A percentile compares a stretch with the other conserved stretches of the same genome.
Evolutionary conservation across 2,797 vertebrate genomes (phyloP).

Genomic region (Eupleurogrammus muticus): DNA sequence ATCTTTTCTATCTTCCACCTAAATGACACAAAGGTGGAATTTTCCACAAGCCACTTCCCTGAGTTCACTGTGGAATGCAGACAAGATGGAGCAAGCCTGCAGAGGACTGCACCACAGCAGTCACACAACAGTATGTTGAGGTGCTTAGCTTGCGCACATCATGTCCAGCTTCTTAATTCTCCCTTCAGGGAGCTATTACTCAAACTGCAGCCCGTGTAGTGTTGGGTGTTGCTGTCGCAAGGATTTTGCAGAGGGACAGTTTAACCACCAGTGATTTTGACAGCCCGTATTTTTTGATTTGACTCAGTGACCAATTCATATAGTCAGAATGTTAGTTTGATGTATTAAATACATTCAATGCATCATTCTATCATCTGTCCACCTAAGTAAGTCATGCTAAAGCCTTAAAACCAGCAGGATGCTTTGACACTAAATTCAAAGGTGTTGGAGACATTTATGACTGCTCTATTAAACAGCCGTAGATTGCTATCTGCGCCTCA

Average conservation of each 20-base stretch:
- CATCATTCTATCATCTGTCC: not conserved
- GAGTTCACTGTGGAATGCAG: slow-evolving; percentile 75
- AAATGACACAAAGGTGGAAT: slow-evolving; percentile 77
- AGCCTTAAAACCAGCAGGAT: slow-evolving; percentile 19
- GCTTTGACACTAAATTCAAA: slow-evolving; percentile 49
- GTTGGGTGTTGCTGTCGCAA: slow-evolving; percentile 20
- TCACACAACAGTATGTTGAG: slow-evolving; percentile 51
- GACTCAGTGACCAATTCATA: not conserved
- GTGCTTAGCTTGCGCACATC: slow-evolving; percentile 49
- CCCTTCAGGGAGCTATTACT: slow-evolving; percentile 52
- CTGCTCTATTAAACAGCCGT: slow-evolving; percentile 46
- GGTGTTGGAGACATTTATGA: slow-evolving; percentile 56
- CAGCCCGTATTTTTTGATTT: slow-evolving; percentile 15
- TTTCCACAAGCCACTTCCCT: slow-evolving; percentile 76
- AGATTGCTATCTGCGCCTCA: slow-evolving; percentile 62
- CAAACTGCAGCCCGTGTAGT: slow-evolving; percentile 28
- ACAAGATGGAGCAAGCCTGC: slow-evolving; percentile 78
- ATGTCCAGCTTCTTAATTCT: slow-evolving; percentile 51
- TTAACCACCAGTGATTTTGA: slow-evolving; percentile 4
- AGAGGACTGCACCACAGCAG: slow-evolving; percentile 48
- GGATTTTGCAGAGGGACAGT: slow-evolving; percentile 11
- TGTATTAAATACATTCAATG: not conserved
- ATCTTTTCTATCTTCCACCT: slow-evolving; percentile 49
- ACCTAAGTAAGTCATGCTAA: not conserved
- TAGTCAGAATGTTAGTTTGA: slow-evolving; percentile 6